Percentiles rank a stretch among this genome's conserved stretches.
Evolutionary conservation across 2,888 invertebrate genomes (phyloP).

Genomic region (Boloria selene): DNA sequence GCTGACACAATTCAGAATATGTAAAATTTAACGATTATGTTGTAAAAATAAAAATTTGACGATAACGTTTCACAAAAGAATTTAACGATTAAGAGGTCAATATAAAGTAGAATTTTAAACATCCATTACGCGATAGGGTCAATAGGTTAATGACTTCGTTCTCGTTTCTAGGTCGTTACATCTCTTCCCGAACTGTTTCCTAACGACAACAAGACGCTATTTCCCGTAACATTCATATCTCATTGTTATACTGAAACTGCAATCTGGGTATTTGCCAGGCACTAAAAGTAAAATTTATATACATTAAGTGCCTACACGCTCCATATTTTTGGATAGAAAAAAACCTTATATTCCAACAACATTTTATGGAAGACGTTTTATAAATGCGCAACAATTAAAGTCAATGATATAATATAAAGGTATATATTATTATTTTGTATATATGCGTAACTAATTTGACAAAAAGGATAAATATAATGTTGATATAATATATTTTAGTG

Average conservation of each 20-base stretch:
- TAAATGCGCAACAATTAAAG: too few species aligned
- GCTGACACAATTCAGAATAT: too few species aligned
- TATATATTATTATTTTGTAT: too few species aligned
- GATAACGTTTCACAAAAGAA: conserved; percentile 5
- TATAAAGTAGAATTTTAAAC: conserved; percentile 6
- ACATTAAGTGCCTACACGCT: conserved; percentile 12
- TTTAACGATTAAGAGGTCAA: conserved; percentile 5
- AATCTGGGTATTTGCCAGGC: conserved; percentile 34
- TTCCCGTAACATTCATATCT: conserved; percentile 28
- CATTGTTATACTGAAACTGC: conserved; percentile 33
- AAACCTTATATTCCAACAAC: neutral
- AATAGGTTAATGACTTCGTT: conserved; percentile 48
- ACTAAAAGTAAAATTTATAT: conserved; percentile 9
- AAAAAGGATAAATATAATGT: too few species aligned
- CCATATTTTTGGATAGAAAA: neutral
- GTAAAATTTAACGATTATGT: neutral
- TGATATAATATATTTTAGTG: too few species aligned
- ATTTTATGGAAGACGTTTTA: too few species aligned
- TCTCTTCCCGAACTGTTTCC: conserved; percentile 29
- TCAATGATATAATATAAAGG: too few species aligned
- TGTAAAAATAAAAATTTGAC: neutral
- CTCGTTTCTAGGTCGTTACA: conserved; percentile 31
- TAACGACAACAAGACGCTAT: conserved; percentile 27
- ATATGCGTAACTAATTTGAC: too few species aligned
- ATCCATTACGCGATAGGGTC: conserved; percentile 29